Percentiles rank a stretch among this genome's conserved stretches.
Evolutionary conservation across 2,888 invertebrate species (phyloP).

Genomic region (Platypus cylindrus): DNA sequence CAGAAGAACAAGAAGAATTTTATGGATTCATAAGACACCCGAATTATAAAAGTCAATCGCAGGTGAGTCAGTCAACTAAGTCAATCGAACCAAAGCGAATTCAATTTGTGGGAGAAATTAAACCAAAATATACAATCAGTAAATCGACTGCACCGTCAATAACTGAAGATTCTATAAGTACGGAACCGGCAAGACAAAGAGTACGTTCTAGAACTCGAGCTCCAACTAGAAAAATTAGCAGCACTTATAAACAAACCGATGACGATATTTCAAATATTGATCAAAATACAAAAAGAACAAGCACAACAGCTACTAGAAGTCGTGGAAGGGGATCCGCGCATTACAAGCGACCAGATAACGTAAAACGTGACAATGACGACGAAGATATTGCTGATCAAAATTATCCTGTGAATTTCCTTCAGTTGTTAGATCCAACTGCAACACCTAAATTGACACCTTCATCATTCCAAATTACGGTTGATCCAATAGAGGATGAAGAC

Average conservation of each 20-base stretch:
- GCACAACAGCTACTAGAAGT: slow-evolving; percentile 11
- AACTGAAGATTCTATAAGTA: slow-evolving; percentile 12
- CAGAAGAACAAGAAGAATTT: slow-evolving; percentile 29
- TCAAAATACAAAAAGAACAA: slow-evolving; percentile 19
- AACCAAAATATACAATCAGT: slow-evolving; percentile 26
- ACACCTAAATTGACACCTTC: slow-evolving; percentile 19
- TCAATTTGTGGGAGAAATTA: slow-evolving; percentile 29
- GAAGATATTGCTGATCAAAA: slow-evolving; percentile 39
- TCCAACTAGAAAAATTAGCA: slow-evolving; percentile 15
- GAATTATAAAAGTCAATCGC: slow-evolving; percentile 26
- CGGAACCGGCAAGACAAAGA: slow-evolving; percentile 18
- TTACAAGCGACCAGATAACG: slow-evolving; percentile 35
- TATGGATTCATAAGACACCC: slow-evolving; percentile 40
- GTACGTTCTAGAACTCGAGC: slow-evolving; percentile 19
- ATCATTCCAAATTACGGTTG: slow-evolving; percentile 32
- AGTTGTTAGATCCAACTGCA: slow-evolving; percentile 18
- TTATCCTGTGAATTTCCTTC: slow-evolving; percentile 30
- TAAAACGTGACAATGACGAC: slow-evolving; percentile 23
- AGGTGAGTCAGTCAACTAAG: slow-evolving; percentile 6
- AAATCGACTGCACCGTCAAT: slow-evolving; percentile 10
- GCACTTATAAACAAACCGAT: slow-evolving; percentile 7
- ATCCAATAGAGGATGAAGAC: slow-evolving; percentile 26
- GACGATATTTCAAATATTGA: slow-evolving; percentile 16
- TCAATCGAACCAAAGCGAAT: slow-evolving; percentile 17
- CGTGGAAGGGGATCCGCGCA: slow-evolving; percentile 43